These are phyloP conservation scores for Otus sunia DNA, from an alignment of 2,113 vertebrate species.

Conservation along the genomic window DNA sequence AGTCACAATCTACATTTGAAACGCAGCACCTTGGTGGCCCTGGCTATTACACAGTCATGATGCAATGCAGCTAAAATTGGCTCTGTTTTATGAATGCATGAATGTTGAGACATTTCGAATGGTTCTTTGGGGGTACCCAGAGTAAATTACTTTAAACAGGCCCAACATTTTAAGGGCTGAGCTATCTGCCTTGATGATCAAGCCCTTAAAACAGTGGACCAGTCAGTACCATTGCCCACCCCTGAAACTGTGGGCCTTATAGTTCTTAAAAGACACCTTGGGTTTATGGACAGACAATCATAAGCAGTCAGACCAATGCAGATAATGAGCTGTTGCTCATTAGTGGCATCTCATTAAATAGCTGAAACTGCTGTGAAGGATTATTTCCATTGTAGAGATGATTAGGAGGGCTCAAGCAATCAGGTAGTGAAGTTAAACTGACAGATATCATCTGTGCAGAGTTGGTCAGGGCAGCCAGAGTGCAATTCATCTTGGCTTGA, in stretches of 20 bases:
- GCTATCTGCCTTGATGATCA: neutral
- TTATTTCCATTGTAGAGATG: neutral
- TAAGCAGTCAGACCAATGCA: neutral
- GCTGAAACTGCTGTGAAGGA: neutral
- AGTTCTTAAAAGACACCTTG: neutral
- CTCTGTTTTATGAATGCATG: neutral
- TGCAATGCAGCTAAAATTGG: neutral
- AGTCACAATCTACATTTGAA: neutral
- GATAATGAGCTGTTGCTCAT: neutral
- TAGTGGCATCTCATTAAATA: neutral
- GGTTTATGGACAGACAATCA: neutral
- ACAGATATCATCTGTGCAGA: neutral
- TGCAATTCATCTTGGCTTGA: neutral
- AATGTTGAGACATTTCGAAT: neutral
- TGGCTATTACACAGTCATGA: neutral
- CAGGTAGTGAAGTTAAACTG: neutral
- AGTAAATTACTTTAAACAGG: neutral
- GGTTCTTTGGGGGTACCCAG: neutral
- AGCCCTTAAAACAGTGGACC: neutral
- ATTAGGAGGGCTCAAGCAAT: neutral
- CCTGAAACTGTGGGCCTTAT: neutral
- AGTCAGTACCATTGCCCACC: neutral
- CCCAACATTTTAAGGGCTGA: neutral
- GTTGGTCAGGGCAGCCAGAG: neutral
- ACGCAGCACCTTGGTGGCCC: neutral